Percentiles rank a stretch among this genome's conserved stretches.
Evolutionary conservation across 2,888 invertebrate genomes (phyloP).

Genomic region (Agrochola lota): DNA sequence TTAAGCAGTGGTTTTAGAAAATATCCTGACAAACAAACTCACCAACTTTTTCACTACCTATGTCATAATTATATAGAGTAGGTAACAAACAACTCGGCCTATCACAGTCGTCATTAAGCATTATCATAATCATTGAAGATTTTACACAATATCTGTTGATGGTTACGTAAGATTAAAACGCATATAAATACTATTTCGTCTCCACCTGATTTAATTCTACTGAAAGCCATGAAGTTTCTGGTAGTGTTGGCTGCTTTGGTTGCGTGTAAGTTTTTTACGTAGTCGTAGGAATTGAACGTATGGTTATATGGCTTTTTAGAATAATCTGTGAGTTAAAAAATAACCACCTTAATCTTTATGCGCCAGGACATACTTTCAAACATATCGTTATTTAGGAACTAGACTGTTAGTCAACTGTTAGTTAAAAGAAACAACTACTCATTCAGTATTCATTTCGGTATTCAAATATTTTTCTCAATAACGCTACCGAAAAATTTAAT

Average conservation of each 20-base stretch:
- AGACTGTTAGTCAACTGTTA: too few species aligned
- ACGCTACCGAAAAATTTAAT: background rate
- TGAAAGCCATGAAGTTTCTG: slow-evolving; percentile 40
- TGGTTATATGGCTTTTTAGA: background rate
- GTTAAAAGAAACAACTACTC: background rate
- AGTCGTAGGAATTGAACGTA: background rate
- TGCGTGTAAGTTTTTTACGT: slow-evolving; percentile 31
- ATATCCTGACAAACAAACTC: slow-evolving; percentile 7
- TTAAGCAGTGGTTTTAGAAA: background rate
- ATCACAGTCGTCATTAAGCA: slow-evolving; percentile 15
- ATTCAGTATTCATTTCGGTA: background rate
- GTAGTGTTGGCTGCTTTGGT: slow-evolving; percentile 47
- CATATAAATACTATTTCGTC: slow-evolving; percentile 38
- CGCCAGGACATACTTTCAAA: background rate
- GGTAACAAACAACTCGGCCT: slow-evolving; percentile 4
- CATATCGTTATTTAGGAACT: too few species aligned
- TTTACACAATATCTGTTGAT: slow-evolving; percentile 19
- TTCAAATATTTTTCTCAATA: background rate
- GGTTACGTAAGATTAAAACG: slow-evolving; percentile 16
- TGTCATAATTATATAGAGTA: background rate
- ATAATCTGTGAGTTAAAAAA: background rate
- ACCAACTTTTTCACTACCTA: background rate
- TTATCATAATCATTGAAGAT: slow-evolving; percentile 21
- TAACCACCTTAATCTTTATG: background rate
- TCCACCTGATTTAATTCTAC: slow-evolving; percentile 22